These are phyloP conservation scores for Styela clava DNA, from an alignment of 23 tunicate genomes.

Conservation along the genomic window DNA sequence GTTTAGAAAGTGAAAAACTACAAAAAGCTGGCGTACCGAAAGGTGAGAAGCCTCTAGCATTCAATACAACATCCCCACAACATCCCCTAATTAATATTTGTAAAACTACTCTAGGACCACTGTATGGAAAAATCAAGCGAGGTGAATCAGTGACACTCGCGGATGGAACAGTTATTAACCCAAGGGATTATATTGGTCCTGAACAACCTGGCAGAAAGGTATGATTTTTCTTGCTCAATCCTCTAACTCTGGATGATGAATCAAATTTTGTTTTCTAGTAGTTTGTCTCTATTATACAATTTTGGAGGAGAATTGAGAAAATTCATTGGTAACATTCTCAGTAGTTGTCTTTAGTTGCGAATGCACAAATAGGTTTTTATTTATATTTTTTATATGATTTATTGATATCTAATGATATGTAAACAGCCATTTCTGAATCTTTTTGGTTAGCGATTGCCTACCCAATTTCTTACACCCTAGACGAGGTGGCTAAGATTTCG, in stretches of 20 bases:
- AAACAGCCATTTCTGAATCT: too few relatives aligned
- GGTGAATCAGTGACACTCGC: slow-evolving; percentile 58
- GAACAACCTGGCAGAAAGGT: slow-evolving; percentile 76
- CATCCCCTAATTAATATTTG: too few relatives aligned
- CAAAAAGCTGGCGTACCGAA: slow-evolving; percentile 70
- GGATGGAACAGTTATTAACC: slow-evolving; percentile 61
- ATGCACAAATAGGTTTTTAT: neutral
- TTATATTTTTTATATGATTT: too few relatives aligned
- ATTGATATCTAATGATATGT: too few relatives aligned
- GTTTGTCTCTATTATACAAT: neutral
- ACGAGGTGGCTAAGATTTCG: too few relatives aligned
- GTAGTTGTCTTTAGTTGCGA: neutral
- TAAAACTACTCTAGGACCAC: slow-evolving; percentile 31
- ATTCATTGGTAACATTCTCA: neutral
- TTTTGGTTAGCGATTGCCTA: too few relatives aligned
- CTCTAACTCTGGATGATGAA: neutral
- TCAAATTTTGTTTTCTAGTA: neutral
- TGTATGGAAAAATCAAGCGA: slow-evolving; percentile 74
- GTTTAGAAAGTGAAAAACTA: slow-evolving; percentile 59
- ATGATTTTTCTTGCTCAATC: neutral
- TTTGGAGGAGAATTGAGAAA: neutral
- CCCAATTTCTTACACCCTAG: too few relatives aligned
- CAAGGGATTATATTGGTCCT: slow-evolving; percentile 73
- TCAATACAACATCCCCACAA: too few relatives aligned
- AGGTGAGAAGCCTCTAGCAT: neutral